phyloP scores from a whole-genome alignment of 2,888 invertebrate genomes.

The Plebejus argus region DNA sequence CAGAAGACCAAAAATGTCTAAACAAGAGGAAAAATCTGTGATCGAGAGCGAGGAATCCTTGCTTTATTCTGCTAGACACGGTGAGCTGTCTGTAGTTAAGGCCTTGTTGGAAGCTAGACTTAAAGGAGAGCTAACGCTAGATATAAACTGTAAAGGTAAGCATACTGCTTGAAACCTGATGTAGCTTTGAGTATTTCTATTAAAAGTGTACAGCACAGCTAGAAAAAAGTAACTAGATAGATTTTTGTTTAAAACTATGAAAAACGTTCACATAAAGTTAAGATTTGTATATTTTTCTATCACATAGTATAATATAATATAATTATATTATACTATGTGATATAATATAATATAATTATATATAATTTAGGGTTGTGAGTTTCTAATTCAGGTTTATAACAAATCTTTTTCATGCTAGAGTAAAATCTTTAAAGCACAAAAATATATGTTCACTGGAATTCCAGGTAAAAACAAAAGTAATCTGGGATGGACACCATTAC shows the following conservation, averaged over 20 bases:
- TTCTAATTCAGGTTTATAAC: background rate
- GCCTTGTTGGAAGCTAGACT: conserved; percentile 74
- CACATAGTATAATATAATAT: too few species aligned
- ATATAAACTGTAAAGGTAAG: conserved; percentile 84
- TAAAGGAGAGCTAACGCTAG: conserved; percentile 76
- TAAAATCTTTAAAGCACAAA: background rate
- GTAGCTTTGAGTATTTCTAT: background rate
- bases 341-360: too few species aligned
- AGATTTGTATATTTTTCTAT: too few species aligned
- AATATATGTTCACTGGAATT: conserved; percentile 32
- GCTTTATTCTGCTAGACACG: conserved; percentile 83
- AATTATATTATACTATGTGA: too few species aligned
- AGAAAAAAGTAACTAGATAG: too few species aligned
- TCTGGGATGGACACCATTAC: conserved; percentile 85
- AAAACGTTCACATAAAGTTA: too few species aligned
- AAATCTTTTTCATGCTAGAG: background rate
- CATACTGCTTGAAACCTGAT: background rate
- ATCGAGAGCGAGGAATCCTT: conserved; percentile 80
- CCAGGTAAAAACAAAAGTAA: conserved; percentile 83
- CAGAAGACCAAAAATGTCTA: conserved; percentile 50
- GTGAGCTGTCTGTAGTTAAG: conserved; percentile 78
- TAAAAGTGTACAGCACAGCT: background rate
- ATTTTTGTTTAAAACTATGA: too few species aligned
- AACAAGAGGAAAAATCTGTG: conserved; percentile 52
- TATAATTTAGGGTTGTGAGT: too few species aligned